phyloP scores from a whole-genome alignment of 2,888 invertebrate species.

The Lithophane leautieri region DNA sequence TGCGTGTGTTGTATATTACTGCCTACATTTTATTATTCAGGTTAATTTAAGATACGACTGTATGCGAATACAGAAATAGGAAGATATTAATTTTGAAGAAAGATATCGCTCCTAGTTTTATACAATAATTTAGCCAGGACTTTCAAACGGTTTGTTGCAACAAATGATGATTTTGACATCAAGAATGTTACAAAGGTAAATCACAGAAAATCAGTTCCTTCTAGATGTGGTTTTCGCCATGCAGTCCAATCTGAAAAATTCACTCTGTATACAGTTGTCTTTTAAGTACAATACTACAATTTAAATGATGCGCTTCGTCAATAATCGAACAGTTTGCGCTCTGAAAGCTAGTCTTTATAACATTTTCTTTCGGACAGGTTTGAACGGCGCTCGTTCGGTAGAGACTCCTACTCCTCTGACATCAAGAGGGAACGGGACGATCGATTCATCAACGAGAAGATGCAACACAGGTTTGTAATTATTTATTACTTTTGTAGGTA shows the following conservation, averaged over 20 bases:
- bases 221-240: not conserved
- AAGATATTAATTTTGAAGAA: not conserved
- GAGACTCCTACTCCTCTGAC: slow-evolving; percentile 90
- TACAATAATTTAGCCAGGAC: slow-evolving; percentile 66
- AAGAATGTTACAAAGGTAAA: not conserved
- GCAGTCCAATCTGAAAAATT: not conserved
- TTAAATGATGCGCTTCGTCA: not conserved
- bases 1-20: slow-evolving; percentile 45
- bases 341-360: not conserved
- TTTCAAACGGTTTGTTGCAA: not conserved
- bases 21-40: slow-evolving; percentile 48
- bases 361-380: slow-evolving; percentile 72
- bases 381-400: slow-evolving; percentile 91
- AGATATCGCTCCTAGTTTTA: not conserved
- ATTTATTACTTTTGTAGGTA: not conserved
- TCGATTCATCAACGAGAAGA: slow-evolving; percentile 87
- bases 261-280: not conserved
- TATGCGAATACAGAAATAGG: not conserved
- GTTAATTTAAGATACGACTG: not conserved
- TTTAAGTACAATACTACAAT: not conserved
- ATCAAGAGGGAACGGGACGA: slow-evolving; percentile 88
- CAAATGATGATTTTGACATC: not conserved
- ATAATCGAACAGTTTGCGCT: not conserved
- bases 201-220: not conserved
- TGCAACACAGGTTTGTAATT: slow-evolving; percentile 79